A percentile compares a stretch with the other conserved stretches of the same genome.
Evolutionary conservation across 1,140 invertebrate species (phyloP).

Genomic region (Dendroctonus ponderosae): DNA sequence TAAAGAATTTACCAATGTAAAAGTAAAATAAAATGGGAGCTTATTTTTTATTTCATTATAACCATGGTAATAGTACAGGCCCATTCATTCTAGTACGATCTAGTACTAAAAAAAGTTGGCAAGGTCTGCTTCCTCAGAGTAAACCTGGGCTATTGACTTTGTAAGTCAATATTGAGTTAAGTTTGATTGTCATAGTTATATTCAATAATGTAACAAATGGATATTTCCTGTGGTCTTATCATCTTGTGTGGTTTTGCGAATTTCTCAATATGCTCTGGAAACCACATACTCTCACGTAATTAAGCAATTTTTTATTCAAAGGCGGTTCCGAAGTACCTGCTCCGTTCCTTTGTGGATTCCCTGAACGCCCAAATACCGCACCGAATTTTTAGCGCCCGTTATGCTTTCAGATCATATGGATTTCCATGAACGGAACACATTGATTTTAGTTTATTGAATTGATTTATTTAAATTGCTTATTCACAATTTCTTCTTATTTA

Average conservation of each 20-base stretch:
- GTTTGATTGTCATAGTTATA: background rate
- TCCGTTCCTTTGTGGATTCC: slow-evolving; percentile 17
- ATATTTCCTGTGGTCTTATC: background rate
- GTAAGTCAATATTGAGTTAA: no score
- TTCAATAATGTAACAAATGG: background rate
- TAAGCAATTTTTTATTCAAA: slow-evolving; percentile 11
- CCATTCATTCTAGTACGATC: no score
- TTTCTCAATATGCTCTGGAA: slow-evolving; percentile 1
- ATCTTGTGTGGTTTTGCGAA: slow-evolving; percentile 8
- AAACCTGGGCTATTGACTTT: no score
- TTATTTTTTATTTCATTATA: background rate
- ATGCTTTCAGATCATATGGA: slow-evolving; percentile 17
- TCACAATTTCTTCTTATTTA: no score
- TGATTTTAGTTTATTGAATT: slow-evolving; percentile 3
- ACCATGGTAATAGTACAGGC: no score
- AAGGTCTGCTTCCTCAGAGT: no score
- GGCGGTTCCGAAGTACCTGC: slow-evolving; percentile 19
- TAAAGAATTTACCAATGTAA: slow-evolving; percentile 8
- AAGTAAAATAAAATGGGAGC: background rate
- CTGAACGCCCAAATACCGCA: slow-evolving; percentile 3
- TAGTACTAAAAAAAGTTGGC: no score
- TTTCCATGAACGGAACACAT: slow-evolving; percentile 4
- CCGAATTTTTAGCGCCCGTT: slow-evolving; percentile 25
- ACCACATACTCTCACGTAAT: slow-evolving; percentile 23
- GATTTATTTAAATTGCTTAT: background rate